A percentile compares a stretch with the other conserved stretches of the same genome.
phyloP scores from a whole-genome alignment of 2,888 invertebrate genomes.

The Antheraea yamamai region DNA sequence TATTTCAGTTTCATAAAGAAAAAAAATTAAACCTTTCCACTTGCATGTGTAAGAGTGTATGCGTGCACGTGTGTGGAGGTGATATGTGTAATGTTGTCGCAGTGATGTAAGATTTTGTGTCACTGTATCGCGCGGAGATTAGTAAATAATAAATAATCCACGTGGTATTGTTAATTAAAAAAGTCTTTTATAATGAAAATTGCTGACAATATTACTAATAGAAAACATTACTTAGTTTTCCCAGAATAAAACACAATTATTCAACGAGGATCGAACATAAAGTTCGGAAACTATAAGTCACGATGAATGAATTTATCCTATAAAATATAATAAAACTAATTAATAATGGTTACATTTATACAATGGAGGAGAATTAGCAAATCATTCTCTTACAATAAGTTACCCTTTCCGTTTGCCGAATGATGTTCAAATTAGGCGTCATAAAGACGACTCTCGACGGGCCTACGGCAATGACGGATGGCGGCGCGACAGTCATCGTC shows the following conservation, averaged over 20 bases:
- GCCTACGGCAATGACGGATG: conserved; percentile 71
- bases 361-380: conserved; percentile 33
- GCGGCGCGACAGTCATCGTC: conserved; percentile 71
- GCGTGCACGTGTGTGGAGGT: too few relatives aligned
- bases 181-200: too few relatives aligned
- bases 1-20: too few relatives aligned
- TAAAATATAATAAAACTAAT: conserved; percentile 7
- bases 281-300: not conserved
- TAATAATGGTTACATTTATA: conserved; percentile 1
- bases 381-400: conserved; percentile 69
- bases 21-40: too few relatives aligned
- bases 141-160: too few relatives aligned
- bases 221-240: not conserved
- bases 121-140: too few relatives aligned
- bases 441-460: conserved; percentile 61
- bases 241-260: not conserved
- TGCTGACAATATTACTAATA: too few relatives aligned
- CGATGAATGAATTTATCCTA: not conserved
- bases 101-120: too few relatives aligned
- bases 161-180: too few relatives aligned
- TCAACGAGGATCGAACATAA: not conserved
- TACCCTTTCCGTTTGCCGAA: conserved; percentile 62
- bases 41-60: too few relatives aligned
- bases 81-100: too few relatives aligned
- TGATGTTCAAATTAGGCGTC: conserved; percentile 76